These are phyloP conservation scores for Potamarius usumacintae DNA, from an alignment of 2,113 vertebrate species.

Conservation along the genomic window DNA sequence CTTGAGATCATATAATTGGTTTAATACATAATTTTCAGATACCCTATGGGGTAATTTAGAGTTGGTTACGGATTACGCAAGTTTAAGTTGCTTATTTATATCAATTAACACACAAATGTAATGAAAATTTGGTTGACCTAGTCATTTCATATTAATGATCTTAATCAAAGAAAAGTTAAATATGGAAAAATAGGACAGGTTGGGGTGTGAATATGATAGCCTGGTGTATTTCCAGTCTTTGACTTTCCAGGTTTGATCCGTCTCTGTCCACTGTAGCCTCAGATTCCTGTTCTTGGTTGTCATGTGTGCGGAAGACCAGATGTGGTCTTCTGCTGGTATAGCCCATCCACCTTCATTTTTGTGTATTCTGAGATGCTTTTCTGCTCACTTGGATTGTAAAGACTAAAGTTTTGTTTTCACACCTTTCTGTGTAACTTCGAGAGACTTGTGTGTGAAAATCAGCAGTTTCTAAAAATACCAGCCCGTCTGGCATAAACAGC, in stretches of 20 bases:
- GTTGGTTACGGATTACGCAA: neutral
- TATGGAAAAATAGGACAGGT: neutral
- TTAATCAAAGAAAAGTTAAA: neutral
- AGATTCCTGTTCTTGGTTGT: neutral
- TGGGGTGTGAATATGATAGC: neutral
- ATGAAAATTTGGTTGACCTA: neutral
- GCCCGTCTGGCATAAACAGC: neutral
- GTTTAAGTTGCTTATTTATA: neutral
- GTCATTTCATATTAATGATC: neutral
- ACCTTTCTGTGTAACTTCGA: neutral
- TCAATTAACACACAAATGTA: neutral
- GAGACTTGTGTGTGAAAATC: neutral
- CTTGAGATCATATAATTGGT: neutral
- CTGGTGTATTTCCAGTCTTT: neutral
- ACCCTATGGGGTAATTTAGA: too few relatives aligned
- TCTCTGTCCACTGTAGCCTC: neutral
- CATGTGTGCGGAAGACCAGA: neutral
- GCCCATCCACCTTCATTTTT: neutral
- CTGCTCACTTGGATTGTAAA: neutral
- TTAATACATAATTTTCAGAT: neutral
- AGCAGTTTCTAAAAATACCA: neutral
- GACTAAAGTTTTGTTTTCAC: neutral
- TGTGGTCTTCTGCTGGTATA: neutral
- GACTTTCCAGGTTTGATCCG: neutral
- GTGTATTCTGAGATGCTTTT: neutral